Evolutionary conservation across 1,140 invertebrate genomes (phyloP).

Genomic region (Tetramorium parvispinum): DNA sequence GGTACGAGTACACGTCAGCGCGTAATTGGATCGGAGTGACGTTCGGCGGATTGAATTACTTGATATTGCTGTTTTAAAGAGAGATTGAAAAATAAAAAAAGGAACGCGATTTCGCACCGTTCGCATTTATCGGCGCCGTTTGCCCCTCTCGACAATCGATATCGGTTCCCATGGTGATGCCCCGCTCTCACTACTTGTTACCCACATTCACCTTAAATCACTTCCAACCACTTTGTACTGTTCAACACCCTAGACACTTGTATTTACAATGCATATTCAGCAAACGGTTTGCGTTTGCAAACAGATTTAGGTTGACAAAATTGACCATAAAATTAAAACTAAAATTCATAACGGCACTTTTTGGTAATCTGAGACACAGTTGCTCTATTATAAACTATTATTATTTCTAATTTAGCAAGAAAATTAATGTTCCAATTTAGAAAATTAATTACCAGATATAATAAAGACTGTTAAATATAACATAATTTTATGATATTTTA

Average conservation of each 20-base stretch:
- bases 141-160: slow-evolving; percentile 80
- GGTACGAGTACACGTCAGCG: slow-evolving; percentile 17
- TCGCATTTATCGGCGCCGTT: slow-evolving; percentile 67
- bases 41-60: slow-evolving; percentile 61
- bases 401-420: neutral
- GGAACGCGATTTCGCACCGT: slow-evolving; percentile 64
- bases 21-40: slow-evolving; percentile 60
- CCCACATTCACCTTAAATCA: slow-evolving; percentile 80
- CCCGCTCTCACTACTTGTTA: slow-evolving; percentile 80
- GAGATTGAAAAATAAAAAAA: slow-evolving; percentile 71
- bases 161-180: slow-evolving; percentile 84
- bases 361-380: neutral
- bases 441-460: neutral
- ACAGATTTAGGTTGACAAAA: neutral
- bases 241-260: slow-evolving; percentile 20
- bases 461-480: neutral
- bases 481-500: neutral
- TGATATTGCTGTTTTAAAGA: slow-evolving; percentile 62
- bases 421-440: neutral
- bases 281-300: neutral
- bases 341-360: neutral
- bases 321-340: neutral
- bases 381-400: neutral
- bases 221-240: slow-evolving; percentile 66
- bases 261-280: neutral